These are phyloP conservation scores for Vanessa atalanta DNA, from an alignment of 1,140 invertebrate genomes.

Conservation along the genomic window DNA sequence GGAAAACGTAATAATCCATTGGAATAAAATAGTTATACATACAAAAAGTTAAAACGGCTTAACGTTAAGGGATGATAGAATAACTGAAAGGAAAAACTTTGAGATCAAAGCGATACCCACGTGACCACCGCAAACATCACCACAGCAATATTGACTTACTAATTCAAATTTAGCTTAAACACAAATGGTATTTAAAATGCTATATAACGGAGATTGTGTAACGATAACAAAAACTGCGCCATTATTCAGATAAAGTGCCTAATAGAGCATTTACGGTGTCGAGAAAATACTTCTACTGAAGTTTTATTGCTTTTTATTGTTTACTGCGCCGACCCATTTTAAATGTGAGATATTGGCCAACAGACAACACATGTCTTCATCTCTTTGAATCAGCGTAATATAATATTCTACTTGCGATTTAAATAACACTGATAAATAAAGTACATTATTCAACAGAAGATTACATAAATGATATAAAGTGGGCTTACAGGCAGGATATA, in stretches of 20 bases:
- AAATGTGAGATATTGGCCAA: conserved; percentile 67
- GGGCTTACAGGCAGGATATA: too few relatives aligned
- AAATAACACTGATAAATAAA: too few relatives aligned
- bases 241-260: conserved; percentile 40
- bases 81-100: too few relatives aligned
- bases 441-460: too few relatives aligned
- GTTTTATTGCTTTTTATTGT: conserved; percentile 71
- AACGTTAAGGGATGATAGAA: too few relatives aligned
- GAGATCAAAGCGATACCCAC: background rate
- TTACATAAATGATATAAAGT: too few relatives aligned
- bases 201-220: conserved; percentile 20
- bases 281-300: conserved; percentile 41
- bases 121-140: too few relatives aligned
- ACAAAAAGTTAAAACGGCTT: too few relatives aligned
- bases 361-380: conserved; percentile 50
- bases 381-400: conserved; percentile 2
- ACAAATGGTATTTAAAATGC: background rate
- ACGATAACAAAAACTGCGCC: conserved; percentile 33
- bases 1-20: too few relatives aligned
- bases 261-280: conserved; percentile 43
- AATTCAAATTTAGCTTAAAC: background rate
- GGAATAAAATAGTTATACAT: too few relatives aligned
- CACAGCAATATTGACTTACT: background rate
- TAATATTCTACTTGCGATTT: background rate
- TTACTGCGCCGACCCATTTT: conserved; percentile 60